Evolutionary conservation across 2,888 invertebrate species (phyloP), one percentile per base, ranked within the genome.

Genomic region (Ypsolopha sequella): DNA sequence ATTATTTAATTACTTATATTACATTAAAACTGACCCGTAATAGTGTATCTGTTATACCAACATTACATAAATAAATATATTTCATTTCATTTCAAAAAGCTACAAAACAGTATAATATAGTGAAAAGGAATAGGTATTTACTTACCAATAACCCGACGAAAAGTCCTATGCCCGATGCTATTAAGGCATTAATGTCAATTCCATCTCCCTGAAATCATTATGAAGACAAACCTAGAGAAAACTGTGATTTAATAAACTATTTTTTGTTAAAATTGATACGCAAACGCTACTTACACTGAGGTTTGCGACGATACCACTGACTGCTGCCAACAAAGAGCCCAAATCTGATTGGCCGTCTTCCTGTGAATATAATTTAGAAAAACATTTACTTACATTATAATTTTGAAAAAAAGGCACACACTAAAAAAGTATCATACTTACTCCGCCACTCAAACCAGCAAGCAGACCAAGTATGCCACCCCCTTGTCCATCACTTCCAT

Each of bases 321-420:
- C 67, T n/a, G 84, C 69, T 1, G 80, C 77, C 24, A 87, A 60
- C 36, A 87, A 60, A 4, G 84, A 73, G 48, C 86, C 87, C 52
- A 87, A 68, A 62, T 87, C 87, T 6, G 86, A 86, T 48, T 82
- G 73, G 1, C 85, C 87, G 13, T 80, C 80, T 63, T 80, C 85
- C 80, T 80, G 58, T 58, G 73, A 75, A 53, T 38, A 51, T 46
- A 52, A 4, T 24, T 24, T n/a, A n/a, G n/a, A n/a, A n/a, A 24
- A 24, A 24, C 4, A 24, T 24, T 24, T 24, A n/a, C n/a, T n/a
- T 1, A 47, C 41, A 7, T 36, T n/a, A 45, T 36, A 36, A 7
- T 14, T 44, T 36, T 10, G 1, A 13, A 44, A 33, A 48, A 38
- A 3, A 43, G 9, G 6, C 24, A 13, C n/a, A 39, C 13, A 41